Base-by-base conservation (phyloP, 2,113 vertebrate species). In the Tyrannus savana region DNA sequence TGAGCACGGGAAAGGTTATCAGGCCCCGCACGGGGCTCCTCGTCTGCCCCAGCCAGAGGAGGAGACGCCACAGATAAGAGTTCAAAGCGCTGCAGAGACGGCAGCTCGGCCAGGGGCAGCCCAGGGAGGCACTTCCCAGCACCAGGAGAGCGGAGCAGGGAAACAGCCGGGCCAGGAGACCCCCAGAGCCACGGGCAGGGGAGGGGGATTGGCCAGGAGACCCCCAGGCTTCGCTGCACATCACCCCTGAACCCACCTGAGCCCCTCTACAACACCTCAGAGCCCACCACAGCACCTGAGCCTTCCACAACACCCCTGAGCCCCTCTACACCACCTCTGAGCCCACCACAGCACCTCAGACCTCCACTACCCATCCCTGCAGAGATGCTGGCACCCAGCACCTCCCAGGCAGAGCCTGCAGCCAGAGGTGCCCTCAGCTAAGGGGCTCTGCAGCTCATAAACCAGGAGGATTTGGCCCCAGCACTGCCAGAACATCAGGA, bases 1-100 rank as follows among this genome's bases (percentile, higher is more conserved):
- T 82, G 96, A 97, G 86, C 80, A 50, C 56, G 84, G 44, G 79
- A 96, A 96, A 97, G 97, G 94, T 97, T 96, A 97, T 97, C 95
- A 67, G 90, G 91, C 78, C 72, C 73, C 83, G 67, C 4, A 13
- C 2, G 19, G 78, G 91, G 67, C 89, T 96, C 93, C 56, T 33
- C 5, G 94, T 62, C 95, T 79, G 93, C 93, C 92, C 81, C 92
- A 59, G 85, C 18, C 18, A 49, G 83, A 75, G 53, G n/a, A 69
- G 80, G 50, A 88, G 94, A 83, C 83, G 87, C 80, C 91, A 78
- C 37, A 78, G 97, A 96, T 91, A 97, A 96, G 88, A 92, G 97
- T 92, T 96, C 94, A 97, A 94, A 97, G 96, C 19, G 22, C 74
- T 83, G 95, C 85, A 69, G 23, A 66, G 84, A 68, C 91, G 73